phyloP scores from a whole-genome alignment of 53 echinoderm and acorn worm species.

The Echinometra lucunter region DNA sequence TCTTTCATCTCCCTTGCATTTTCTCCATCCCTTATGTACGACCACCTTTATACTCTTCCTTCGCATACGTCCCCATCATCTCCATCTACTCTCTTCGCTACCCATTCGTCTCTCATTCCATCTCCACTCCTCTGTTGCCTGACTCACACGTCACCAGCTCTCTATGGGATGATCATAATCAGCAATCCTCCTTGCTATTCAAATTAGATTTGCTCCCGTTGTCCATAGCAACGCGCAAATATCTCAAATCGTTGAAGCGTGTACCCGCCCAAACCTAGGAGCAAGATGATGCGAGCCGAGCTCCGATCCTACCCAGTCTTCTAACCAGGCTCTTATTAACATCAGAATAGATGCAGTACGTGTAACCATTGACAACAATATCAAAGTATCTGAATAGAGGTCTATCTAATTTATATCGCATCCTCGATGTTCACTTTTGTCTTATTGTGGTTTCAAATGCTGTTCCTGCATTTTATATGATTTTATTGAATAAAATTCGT shows the following conservation, averaged over 20 bases:
- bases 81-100: background rate
- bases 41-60: background rate
- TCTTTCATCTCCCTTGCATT: background rate
- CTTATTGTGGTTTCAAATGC: background rate
- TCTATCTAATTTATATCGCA: background rate
- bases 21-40: background rate
- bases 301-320: background rate
- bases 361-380: background rate
- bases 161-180: conserved; percentile 52
- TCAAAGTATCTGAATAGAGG: background rate
- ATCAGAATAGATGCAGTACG: background rate
- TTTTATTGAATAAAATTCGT: no score
- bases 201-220: conserved; percentile 67
- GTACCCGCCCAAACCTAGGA: conserved; percentile 40
- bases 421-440: background rate
- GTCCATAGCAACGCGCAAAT: conserved; percentile 64
- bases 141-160: conserved; percentile 41
- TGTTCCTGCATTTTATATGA: background rate
- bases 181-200: conserved; percentile 55
- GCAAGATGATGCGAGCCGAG: conserved; percentile 20
- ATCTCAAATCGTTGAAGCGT: conserved; percentile 61
- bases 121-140: background rate
- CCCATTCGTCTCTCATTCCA: background rate
- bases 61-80: background rate
- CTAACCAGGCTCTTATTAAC: background rate